These are phyloP conservation scores for Coecobrya sp. DNA, from an alignment of 2,888 invertebrate species.

Conservation along the genomic window DNA sequence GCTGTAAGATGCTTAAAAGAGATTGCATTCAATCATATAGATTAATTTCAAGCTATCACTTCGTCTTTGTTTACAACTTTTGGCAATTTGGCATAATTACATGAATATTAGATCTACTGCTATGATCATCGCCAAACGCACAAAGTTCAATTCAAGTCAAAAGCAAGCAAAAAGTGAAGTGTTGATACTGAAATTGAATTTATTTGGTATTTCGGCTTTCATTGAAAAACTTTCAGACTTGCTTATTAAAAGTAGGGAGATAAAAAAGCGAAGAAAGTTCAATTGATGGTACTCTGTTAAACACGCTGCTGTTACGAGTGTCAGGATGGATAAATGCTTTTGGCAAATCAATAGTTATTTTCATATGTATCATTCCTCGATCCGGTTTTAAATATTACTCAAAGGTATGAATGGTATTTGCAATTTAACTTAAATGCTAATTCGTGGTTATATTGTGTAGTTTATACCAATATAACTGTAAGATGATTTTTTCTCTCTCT, in stretches of 20 bases:
- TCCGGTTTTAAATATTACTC: slow-evolving; percentile 42
- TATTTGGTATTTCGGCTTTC: slow-evolving; percentile 10
- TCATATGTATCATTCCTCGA: slow-evolving; percentile 26
- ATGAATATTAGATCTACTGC: slow-evolving; percentile 18
- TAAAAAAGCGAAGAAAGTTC: background rate
- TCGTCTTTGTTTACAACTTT: slow-evolving; percentile 25
- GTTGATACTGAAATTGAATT: slow-evolving; percentile 24
- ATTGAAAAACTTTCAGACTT: background rate
- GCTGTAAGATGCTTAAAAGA: slow-evolving; percentile 10
- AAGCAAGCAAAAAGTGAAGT: slow-evolving; percentile 19
- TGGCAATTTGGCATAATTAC: slow-evolving; percentile 42
- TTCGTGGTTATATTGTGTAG: background rate
- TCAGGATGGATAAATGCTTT: background rate
- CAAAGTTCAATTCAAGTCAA: background rate
- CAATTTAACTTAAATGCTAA: slow-evolving; percentile 4
- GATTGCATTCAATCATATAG: background rate
- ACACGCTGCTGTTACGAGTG: background rate
- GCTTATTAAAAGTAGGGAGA: background rate
- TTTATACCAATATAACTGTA: slow-evolving; percentile 15
- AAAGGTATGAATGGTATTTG: slow-evolving; percentile 7
- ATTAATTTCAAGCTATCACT: slow-evolving; percentile 16
- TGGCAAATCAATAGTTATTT: slow-evolving; percentile 49
- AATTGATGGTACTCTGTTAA: background rate
- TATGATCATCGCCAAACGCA: background rate
- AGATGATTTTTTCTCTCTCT: background rate